Evolutionary conservation across 2,113 vertebrate genomes (phyloP).

Genomic region (Chaetodon trifascialis): DNA sequence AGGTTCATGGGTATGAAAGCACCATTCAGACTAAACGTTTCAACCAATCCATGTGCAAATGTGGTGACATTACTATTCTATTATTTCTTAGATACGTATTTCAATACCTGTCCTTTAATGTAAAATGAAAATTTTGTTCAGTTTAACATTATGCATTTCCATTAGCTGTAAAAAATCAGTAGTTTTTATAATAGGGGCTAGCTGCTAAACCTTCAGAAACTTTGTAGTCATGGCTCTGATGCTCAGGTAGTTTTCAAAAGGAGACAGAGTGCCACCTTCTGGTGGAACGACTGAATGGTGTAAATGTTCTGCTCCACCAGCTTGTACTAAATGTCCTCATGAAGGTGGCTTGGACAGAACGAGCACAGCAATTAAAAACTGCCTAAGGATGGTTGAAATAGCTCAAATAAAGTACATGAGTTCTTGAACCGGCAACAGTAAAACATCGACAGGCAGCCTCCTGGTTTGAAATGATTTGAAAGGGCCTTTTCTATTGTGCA

Average conservation of each 20-base stretch:
- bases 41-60: constrained; percentile 17
- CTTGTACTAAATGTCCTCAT: not conserved
- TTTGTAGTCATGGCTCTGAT: not conserved
- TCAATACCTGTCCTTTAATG: not conserved
- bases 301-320: constrained; percentile 5
- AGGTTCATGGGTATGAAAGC: constrained; percentile 34
- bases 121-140: constrained; percentile 17
- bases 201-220: constrained; percentile 33
- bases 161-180: constrained; percentile 22
- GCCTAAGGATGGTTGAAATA: not conserved
- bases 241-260: constrained; percentile 41
- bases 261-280: constrained; percentile 77
- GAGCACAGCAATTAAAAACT: constrained; percentile 16
- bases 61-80: not conserved
- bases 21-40: constrained; percentile 29
- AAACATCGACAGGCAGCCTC: not conserved
- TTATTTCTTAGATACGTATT: constrained; percentile 17
- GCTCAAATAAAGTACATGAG: not conserved
- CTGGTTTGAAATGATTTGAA: not conserved
- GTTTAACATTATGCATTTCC: constrained; percentile 3
- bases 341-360: constrained; percentile 13
- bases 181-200: constrained; percentile 36
- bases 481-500: not conserved
- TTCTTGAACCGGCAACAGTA: not conserved
- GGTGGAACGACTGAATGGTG: constrained; percentile 46